These are phyloP conservation scores for Armadillidium nasatum DNA, from an alignment of 1,140 invertebrate species.

Conservation along the genomic window DNA sequence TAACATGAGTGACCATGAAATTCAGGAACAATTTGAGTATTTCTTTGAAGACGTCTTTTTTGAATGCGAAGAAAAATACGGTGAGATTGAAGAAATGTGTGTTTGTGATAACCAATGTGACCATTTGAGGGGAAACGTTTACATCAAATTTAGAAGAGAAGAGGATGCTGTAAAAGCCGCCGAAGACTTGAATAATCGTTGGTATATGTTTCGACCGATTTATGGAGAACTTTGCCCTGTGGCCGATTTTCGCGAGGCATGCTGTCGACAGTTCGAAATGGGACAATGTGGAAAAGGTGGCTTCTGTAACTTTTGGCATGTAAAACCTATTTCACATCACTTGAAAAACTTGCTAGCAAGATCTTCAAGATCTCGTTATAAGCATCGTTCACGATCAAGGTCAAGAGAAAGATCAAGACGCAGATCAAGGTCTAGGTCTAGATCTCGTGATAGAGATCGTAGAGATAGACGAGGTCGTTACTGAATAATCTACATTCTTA, in stretches of 20 bases:
- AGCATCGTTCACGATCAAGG: slow-evolving; percentile 34
- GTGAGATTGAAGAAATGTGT: slow-evolving; percentile 44
- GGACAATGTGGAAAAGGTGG: slow-evolving; percentile 44
- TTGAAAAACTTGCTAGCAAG: slow-evolving; percentile 40
- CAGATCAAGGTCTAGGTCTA: slow-evolving; percentile 33
- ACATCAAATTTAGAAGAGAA: slow-evolving; percentile 43
- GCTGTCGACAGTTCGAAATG: slow-evolving; percentile 43
- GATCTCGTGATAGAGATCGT: slow-evolving; percentile 41
- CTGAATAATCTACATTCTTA: slow-evolving; percentile 14
- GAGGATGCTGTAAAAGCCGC: slow-evolving; percentile 44
- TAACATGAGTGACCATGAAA: slow-evolving; percentile 45
- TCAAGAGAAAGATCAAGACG: slow-evolving; percentile 36
- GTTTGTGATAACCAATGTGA: slow-evolving; percentile 44
- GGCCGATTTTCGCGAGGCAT: slow-evolving; percentile 42
- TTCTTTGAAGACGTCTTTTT: slow-evolving; percentile 45
- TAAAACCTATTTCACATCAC: slow-evolving; percentile 44
- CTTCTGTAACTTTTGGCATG: slow-evolving; percentile 44
- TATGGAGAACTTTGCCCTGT: slow-evolving; percentile 43
- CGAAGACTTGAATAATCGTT: slow-evolving; percentile 43
- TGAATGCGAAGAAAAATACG: slow-evolving; percentile 44
- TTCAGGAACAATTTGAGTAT: slow-evolving; percentile 45
- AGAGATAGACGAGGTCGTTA: slow-evolving; percentile 41
- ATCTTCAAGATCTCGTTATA: slow-evolving; percentile 40
- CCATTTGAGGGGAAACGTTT: slow-evolving; percentile 42
- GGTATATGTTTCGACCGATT: slow-evolving; percentile 45